phyloP scores from a whole-genome alignment of 2,113 vertebrate genomes.

The Vidua macroura region DNA sequence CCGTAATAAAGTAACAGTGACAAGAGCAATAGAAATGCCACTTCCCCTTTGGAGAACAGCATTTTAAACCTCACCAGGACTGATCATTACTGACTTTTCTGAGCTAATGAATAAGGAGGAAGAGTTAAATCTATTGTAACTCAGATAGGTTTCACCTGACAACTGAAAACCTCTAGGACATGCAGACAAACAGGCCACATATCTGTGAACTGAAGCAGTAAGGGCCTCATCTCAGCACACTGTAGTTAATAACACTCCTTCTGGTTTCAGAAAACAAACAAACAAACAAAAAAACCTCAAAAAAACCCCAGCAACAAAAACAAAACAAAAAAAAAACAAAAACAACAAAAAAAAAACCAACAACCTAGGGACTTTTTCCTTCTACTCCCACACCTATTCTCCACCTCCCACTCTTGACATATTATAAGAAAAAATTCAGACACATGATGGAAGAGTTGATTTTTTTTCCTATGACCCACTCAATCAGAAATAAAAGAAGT shows the following conservation, averaged over 20 bases:
- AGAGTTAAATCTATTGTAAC: background rate
- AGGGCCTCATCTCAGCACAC: background rate
- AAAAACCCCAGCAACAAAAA: too few species aligned
- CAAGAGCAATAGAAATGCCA: background rate
- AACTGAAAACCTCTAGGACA: background rate
- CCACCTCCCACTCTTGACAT: slow-evolving; percentile 51
- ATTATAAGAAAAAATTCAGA: slow-evolving; percentile 55
- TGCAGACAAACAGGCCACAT: background rate
- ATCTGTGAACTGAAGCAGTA: background rate
- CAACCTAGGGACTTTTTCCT: background rate
- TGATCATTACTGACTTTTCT: background rate
- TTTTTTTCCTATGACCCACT: slow-evolving; percentile 46
- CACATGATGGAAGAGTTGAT: slow-evolving; percentile 43
- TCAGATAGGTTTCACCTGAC: background rate
- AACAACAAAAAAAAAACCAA: background rate
- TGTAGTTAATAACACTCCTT: background rate
- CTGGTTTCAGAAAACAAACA: background rate
- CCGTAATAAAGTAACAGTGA: background rate
- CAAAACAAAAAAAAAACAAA: background rate
- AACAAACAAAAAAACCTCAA: background rate
- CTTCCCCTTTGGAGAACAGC: background rate
- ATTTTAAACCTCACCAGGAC: background rate
- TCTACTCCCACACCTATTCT: slow-evolving; percentile 51
- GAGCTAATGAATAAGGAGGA: background rate
- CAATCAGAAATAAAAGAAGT: slow-evolving; percentile 39